Conservation (phyloP, 2,888 invertebrate genomes). For the Ptychoptera albimana region DNA sequence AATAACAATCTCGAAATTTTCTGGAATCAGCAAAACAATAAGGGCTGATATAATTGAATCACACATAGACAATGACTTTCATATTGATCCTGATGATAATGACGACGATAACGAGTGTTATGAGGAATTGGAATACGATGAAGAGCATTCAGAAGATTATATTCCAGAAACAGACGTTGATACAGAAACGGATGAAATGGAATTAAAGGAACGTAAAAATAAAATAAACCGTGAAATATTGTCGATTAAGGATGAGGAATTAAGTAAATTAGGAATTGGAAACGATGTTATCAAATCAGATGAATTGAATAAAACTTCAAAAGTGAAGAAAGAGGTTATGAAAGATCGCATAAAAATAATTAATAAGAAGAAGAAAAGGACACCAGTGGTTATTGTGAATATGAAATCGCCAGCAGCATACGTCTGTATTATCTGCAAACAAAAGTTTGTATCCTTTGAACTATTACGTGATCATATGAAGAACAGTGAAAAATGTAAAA, state of each 20-base stretch:
- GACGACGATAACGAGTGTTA: background rate
- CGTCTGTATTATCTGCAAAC: conserved; percentile 7
- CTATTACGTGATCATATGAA: conserved; percentile 5
- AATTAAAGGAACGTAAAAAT: background rate
- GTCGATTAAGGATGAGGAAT: background rate
- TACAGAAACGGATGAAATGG: background rate
- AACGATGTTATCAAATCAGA: background rate
- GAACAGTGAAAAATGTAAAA: conserved; percentile 3
- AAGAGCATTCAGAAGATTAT: background rate
- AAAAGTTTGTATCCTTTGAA: conserved; percentile 3
- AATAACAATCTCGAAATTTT: background rate
- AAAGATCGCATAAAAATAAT: background rate
- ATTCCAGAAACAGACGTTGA: background rate
- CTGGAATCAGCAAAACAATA: background rate
- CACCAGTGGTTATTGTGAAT: conserved; percentile 3
- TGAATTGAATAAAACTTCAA: background rate
- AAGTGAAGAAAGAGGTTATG: background rate
- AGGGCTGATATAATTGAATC: background rate
- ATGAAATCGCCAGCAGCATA: conserved; percentile 5
- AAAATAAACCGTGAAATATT: background rate
- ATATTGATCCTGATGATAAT: background rate
- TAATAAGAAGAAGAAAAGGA: background rate
- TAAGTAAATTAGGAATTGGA: background rate
- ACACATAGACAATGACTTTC: background rate
- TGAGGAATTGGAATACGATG: background rate